phyloP scores from a whole-genome alignment of 2,888 invertebrate genomes.

The Antheraea assamensis region DNA sequence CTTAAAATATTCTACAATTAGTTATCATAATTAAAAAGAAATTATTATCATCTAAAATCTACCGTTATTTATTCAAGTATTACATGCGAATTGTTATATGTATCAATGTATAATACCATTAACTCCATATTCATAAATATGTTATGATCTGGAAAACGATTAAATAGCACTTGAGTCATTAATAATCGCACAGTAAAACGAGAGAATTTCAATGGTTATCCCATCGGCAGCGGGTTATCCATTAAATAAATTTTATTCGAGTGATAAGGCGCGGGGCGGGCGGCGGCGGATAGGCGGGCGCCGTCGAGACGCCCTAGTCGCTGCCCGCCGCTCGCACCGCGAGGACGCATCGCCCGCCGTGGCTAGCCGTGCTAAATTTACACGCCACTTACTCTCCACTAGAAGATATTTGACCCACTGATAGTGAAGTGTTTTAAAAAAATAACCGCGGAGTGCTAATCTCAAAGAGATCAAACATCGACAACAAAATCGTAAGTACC shows the following conservation, averaged over 20 bases:
- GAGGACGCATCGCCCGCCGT: conserved; percentile 56
- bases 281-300: conserved; percentile 68
- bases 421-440: conserved; percentile 67
- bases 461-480: conserved; percentile 24
- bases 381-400: conserved; percentile 62
- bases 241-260: conserved; percentile 79
- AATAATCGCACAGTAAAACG: conserved; percentile 59
- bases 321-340: conserved; percentile 61
- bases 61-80: neutral
- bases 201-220: conserved; percentile 68
- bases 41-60: neutral
- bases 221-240: conserved; percentile 72
- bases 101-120: neutral
- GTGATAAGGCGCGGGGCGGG: conserved; percentile 76
- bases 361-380: conserved; percentile 65
- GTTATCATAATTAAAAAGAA: neutral
- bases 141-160: conserved; percentile 43
- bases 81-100: neutral
- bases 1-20: neutral
- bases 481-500: conserved; percentile 53
- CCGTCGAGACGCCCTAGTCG: conserved; percentile 73
- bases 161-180: conserved; percentile 57
- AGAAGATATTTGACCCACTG: conserved; percentile 59
- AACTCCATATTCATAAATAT: conserved; percentile 41
- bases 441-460: conserved; percentile 42